Percentiles rank a stretch among this genome's conserved stretches.
Evolutionary conservation across 2,113 vertebrate genomes (phyloP).

Genomic region (Columba livia): DNA sequence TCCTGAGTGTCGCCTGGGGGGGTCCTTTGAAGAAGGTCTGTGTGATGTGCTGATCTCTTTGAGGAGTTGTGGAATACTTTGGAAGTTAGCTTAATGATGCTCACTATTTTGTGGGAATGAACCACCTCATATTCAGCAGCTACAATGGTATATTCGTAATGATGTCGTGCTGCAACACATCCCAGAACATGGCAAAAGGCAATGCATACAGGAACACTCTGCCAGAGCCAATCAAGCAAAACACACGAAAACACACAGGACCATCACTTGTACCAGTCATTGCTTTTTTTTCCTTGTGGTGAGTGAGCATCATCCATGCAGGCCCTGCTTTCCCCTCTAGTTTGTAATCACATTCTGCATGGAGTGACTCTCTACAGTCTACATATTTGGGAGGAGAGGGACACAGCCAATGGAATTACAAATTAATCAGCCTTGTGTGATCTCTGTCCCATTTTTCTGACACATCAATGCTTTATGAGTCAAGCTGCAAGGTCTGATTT

Average conservation of each 20-base stretch:
- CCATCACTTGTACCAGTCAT: background rate
- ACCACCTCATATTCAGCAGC: background rate
- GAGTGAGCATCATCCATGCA: background rate
- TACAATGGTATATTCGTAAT: background rate
- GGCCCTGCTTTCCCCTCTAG: background rate
- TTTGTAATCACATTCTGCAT: background rate
- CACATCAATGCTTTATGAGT: background rate
- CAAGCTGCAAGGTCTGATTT: background rate
- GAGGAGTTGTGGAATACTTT: background rate
- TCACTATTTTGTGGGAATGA: background rate
- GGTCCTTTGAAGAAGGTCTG: background rate
- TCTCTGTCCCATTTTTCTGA: background rate
- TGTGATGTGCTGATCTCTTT: background rate
- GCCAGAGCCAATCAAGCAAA: background rate
- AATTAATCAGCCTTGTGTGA: background rate
- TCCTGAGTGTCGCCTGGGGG: background rate
- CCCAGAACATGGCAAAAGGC: background rate
- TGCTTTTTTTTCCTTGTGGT: background rate
- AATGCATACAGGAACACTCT: background rate
- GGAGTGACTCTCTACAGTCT: rapidly evolving
- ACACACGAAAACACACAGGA: background rate
- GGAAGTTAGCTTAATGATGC: background rate
- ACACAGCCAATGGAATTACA: background rate
- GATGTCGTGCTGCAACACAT: background rate
- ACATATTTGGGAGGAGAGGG: background rate